phyloP scores from a whole-genome alignment of 1,140 invertebrate species.

The Eubasilissa regina region DNA sequence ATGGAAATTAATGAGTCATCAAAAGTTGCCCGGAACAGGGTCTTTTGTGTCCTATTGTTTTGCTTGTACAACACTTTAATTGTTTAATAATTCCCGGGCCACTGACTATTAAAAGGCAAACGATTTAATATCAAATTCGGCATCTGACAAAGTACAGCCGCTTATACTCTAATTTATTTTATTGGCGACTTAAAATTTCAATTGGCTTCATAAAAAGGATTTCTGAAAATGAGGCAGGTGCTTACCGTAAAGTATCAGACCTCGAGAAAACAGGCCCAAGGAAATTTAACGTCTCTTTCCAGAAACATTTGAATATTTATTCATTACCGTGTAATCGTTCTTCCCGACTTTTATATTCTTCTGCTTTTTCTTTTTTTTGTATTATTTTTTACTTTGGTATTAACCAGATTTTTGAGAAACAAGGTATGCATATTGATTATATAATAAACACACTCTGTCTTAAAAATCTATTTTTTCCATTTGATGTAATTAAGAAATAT shows the following conservation, averaged over 20 bases:
- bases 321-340: conserved; percentile 34
- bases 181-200: conserved; percentile 60
- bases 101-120: conserved; percentile 58
- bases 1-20: conserved; percentile 35
- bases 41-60: conserved; percentile 20
- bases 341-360: not conserved
- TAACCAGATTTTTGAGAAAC: conserved; percentile 4
- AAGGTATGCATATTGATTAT: not conserved
- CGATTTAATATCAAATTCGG: conserved; percentile 56
- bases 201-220: conserved; percentile 58
- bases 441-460: no score
- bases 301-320: conserved; percentile 52
- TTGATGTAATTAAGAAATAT: no score
- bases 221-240: conserved; percentile 49
- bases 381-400: conserved; percentile 14
- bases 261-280: conserved; percentile 35
- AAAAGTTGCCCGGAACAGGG: conserved; percentile 8
- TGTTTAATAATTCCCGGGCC: conserved; percentile 34
- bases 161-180: conserved; percentile 60
- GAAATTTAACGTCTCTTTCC: conserved; percentile 37
- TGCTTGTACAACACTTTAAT: conserved; percentile 22
- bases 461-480: no score
- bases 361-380: not conserved
- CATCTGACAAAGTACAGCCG: conserved; percentile 45
- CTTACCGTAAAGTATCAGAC: conserved; percentile 51